phyloP scores from a whole-genome alignment of 2,888 invertebrate genomes.

The Oscheius sp. region DNA sequence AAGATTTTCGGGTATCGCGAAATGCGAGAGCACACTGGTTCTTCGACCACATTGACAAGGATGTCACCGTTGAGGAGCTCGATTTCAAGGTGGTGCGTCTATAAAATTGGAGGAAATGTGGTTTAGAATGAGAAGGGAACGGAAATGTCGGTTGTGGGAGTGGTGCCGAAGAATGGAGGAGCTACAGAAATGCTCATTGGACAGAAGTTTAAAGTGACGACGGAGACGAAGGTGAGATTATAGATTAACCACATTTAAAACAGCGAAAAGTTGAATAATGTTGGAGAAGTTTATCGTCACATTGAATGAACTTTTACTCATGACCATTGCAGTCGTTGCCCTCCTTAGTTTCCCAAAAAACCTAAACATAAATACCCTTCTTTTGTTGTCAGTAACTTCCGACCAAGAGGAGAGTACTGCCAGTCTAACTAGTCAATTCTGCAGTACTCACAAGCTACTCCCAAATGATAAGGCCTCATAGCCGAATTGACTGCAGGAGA shows the following conservation, averaged over 20 bases:
- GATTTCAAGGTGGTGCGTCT: slow-evolving; percentile 5
- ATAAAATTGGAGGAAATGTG: not conserved
- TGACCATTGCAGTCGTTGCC: too few relatives aligned
- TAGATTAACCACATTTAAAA: too few relatives aligned
- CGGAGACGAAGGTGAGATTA: slow-evolving; percentile 16
- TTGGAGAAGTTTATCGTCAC: not conserved
- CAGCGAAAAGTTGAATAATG: not conserved
- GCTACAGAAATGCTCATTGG: slow-evolving; percentile 35
- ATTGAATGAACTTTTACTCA: too few relatives aligned
- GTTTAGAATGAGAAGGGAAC: slow-evolving; percentile 36
- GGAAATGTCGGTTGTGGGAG: slow-evolving; percentile 57
- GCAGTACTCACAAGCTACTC: too few relatives aligned
- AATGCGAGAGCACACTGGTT: slow-evolving; percentile 84
- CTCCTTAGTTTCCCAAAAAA: too few relatives aligned
- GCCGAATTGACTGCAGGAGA: too few relatives aligned
- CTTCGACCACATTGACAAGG: slow-evolving; percentile 76
- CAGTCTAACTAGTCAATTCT: too few relatives aligned
- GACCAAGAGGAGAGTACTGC: too few relatives aligned
- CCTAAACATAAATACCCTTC: too few relatives aligned
- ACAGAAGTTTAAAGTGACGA: slow-evolving; percentile 4
- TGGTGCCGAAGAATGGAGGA: slow-evolving; percentile 47
- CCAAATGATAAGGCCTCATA: too few relatives aligned
- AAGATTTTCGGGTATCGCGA: slow-evolving; percentile 80
- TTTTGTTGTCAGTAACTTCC: too few relatives aligned
- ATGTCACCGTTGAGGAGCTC: slow-evolving; percentile 42